phyloP scores from a whole-genome alignment of 1,140 invertebrate genomes.

The Conus betulinus region DNA sequence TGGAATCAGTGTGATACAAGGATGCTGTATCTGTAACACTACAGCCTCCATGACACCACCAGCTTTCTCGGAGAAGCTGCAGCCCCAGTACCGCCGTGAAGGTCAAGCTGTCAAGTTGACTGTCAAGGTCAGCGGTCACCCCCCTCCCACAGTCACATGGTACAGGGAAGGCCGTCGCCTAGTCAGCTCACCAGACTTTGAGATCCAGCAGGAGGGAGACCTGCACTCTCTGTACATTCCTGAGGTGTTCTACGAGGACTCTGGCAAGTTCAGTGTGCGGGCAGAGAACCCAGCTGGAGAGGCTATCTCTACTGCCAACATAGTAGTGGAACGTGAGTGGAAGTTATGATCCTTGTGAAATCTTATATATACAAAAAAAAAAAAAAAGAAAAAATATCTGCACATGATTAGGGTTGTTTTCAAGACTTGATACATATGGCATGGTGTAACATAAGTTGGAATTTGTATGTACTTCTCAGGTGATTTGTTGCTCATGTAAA shows the following conservation, averaged over 20 bases:
- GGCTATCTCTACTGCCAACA: slow-evolving; percentile 69
- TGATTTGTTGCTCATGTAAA: too few relatives aligned
- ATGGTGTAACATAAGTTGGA: too few relatives aligned
- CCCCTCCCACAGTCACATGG: slow-evolving; percentile 77
- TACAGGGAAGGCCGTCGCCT: slow-evolving; percentile 75
- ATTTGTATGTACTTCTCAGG: too few relatives aligned
- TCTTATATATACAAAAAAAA: too few relatives aligned
- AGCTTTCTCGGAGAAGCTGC: slow-evolving; percentile 75
- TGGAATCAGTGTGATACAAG: background rate
- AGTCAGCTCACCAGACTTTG: slow-evolving; percentile 74
- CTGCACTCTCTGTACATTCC: slow-evolving; percentile 74
- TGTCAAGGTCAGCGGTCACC: slow-evolving; percentile 76
- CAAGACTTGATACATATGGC: background rate
- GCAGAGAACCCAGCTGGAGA: slow-evolving; percentile 73
- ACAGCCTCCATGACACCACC: slow-evolving; percentile 76
- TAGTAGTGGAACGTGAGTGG: slow-evolving; percentile 71
- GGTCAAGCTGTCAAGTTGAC: slow-evolving; percentile 75
- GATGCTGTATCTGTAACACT: slow-evolving; percentile 42
- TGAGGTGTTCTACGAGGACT: slow-evolving; percentile 77
- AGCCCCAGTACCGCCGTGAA: slow-evolving; percentile 72
- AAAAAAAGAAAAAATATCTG: background rate
- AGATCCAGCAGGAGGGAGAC: slow-evolving; percentile 73
- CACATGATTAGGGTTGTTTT: background rate
- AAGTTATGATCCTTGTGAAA: too few relatives aligned
- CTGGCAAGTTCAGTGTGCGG: slow-evolving; percentile 81